A percentile compares a stretch with the other conserved stretches of the same genome.
Conservation (phyloP, 2,113 vertebrate species). For the Hyperopisus bebe region DNA sequence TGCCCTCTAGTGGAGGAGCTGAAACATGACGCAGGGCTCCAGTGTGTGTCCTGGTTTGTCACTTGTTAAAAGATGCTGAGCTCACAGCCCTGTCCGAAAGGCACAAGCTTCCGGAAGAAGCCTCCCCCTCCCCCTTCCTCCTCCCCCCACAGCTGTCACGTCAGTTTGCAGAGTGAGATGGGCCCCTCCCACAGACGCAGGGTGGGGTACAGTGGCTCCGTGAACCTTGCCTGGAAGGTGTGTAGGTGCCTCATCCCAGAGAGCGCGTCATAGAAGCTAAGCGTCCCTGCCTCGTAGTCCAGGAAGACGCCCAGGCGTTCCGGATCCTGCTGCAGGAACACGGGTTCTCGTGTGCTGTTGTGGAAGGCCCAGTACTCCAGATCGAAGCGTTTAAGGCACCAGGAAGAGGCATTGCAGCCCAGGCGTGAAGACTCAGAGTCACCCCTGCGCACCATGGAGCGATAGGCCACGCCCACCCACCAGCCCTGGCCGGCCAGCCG, state of each 20-base stretch:
- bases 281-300: slow-evolving; percentile 62
- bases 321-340: slow-evolving; percentile 46
- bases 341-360: slow-evolving; percentile 53
- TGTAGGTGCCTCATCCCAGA: slow-evolving; percentile 57
- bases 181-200: slow-evolving; percentile 62
- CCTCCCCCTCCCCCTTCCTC: neutral
- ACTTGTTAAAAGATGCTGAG: neutral
- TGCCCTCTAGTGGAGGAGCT: neutral
- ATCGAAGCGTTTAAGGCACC: slow-evolving; percentile 63
- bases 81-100: neutral
- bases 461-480: slow-evolving; percentile 59
- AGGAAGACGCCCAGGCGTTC: slow-evolving; percentile 54
- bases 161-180: slow-evolving; percentile 48
- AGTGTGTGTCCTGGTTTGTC: neutral
- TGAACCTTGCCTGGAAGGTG: slow-evolving; percentile 57
- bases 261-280: slow-evolving; percentile 56
- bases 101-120: neutral
- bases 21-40: neutral
- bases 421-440: slow-evolving; percentile 44
- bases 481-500: slow-evolving; percentile 53
- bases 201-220: slow-evolving; percentile 57
- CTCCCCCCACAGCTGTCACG: slow-evolving; percentile 21
- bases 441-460: slow-evolving; percentile 53
- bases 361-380: slow-evolving; percentile 68
- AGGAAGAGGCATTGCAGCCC: slow-evolving; percentile 62